Evolutionary conservation across 2,888 invertebrate species (phyloP).

Genomic region (Erebia aethiops): DNA sequence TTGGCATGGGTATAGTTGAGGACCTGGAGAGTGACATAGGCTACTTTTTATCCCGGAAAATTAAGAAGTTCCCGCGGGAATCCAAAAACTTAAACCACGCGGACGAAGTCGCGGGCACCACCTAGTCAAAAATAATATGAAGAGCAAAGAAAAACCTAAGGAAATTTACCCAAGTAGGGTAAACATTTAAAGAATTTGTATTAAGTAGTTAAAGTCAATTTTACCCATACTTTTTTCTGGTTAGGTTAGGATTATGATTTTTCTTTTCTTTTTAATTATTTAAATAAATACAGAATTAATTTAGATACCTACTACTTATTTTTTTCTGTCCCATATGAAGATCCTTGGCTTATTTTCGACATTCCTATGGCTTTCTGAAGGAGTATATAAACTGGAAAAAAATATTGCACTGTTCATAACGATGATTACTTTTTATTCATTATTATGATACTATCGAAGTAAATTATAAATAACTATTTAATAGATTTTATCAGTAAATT

Average conservation of each 20-base stretch:
- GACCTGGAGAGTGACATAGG: too few relatives aligned
- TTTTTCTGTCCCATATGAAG: slow-evolving; percentile 88
- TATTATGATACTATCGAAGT: not conserved
- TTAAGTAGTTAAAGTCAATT: not conserved
- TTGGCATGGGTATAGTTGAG: too few relatives aligned
- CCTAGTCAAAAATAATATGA: not conserved
- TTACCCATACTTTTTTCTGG: slow-evolving; percentile 19
- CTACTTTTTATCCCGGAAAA: too few relatives aligned
- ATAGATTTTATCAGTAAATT: too few relatives aligned
- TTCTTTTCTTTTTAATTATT: slow-evolving; percentile 9
- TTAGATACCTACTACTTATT: slow-evolving; percentile 62
- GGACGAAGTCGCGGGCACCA: too few relatives aligned
- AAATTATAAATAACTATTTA: too few relatives aligned
- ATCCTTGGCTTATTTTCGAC: slow-evolving; percentile 92
- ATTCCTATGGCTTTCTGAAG: slow-evolving; percentile 91
- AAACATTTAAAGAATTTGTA: not conserved
- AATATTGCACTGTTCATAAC: not conserved
- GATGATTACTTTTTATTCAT: not conserved
- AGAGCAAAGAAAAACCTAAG: not conserved
- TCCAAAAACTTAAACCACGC: too few relatives aligned
- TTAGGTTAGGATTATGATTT: slow-evolving; percentile 3
- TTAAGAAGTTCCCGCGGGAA: too few relatives aligned
- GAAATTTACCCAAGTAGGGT: not conserved
- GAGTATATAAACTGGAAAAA: slow-evolving; percentile 88
- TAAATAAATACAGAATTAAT: slow-evolving; percentile 40